A percentile compares a stretch with the other conserved stretches of the same genome.
Evolutionary conservation across 2,888 invertebrate genomes (phyloP).

Genomic region (Xanthia togata): DNA sequence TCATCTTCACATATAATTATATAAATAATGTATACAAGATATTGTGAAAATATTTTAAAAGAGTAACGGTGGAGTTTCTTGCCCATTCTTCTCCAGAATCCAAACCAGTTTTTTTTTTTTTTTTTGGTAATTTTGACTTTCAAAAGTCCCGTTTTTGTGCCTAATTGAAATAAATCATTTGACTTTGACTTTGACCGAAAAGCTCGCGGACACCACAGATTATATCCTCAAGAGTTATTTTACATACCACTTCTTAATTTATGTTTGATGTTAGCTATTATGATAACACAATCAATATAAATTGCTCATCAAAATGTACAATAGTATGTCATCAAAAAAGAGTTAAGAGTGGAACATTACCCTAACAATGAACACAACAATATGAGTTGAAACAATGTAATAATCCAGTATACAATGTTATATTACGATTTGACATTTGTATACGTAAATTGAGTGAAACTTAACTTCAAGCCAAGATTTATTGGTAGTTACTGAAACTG

Average conservation of each 20-base stretch:
- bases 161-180: no score
- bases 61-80: no score
- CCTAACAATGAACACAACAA: slow-evolving; percentile 12
- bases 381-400: slow-evolving; percentile 27
- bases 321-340: not conserved
- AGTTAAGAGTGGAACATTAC: not conserved
- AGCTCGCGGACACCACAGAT: not conserved
- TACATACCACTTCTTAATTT: not conserved
- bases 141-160: no score
- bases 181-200: no score
- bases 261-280: not conserved
- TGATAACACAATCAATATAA: slow-evolving; percentile 2
- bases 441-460: not conserved
- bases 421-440: slow-evolving; percentile 20
- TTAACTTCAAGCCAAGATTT: slow-evolving; percentile 6
- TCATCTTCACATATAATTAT: no score
- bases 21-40: no score
- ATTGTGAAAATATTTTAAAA: no score
- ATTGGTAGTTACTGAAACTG: not conserved
- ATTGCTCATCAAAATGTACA: slow-evolving; percentile 4
- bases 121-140: no score
- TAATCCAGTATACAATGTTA: not conserved
- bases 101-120: no score
- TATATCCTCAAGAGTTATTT: not conserved
- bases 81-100: no score